Evolutionary conservation across 2,113 vertebrate genomes (phyloP).

Genomic region (Speoplatyrhinus poulsoni): DNA sequence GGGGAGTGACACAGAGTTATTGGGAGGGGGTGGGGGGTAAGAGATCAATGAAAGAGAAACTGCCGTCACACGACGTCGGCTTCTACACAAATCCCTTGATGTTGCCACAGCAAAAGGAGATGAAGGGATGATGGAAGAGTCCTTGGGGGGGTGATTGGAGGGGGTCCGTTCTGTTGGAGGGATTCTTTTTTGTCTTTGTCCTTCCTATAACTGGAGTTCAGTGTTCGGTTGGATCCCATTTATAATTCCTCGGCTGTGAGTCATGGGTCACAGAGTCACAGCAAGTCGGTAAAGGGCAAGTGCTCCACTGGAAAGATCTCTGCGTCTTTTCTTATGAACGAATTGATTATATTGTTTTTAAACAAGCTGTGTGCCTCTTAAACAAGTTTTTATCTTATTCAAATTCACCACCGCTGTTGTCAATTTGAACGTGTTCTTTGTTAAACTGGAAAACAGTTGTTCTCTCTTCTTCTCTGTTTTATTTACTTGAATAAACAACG

Average conservation of each 20-base stretch:
- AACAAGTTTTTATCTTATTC: too few relatives aligned
- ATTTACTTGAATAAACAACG: too few relatives aligned
- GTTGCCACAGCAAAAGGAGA: constrained; percentile 48
- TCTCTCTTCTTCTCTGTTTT: too few relatives aligned
- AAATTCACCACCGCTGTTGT: too few relatives aligned
- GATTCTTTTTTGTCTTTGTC: constrained; percentile 37
- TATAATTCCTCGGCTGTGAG: constrained; percentile 62
- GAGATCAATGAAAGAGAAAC: constrained; percentile 29
- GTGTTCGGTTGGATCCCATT: constrained; percentile 49
- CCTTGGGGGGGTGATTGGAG: neutral
- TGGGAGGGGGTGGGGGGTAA: constrained; percentile 28
- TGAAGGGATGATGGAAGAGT: constrained; percentile 32
- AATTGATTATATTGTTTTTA: too few relatives aligned
- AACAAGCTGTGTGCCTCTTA: too few relatives aligned
- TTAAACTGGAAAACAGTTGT: too few relatives aligned
- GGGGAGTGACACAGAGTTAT: neutral
- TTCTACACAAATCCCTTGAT: constrained; percentile 27
- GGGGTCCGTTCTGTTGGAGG: constrained; percentile 25
- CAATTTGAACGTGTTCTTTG: too few relatives aligned
- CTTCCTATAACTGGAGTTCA: constrained; percentile 39
- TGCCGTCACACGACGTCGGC: constrained; percentile 11
- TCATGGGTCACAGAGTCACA: constrained; percentile 58
- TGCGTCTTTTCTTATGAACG: constrained; percentile 24
- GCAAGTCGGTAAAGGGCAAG: constrained; percentile 31
- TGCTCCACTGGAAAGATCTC: constrained; percentile 22